Conservation (phyloP, 1,140 invertebrate species). For the Cherax quadricarinatus region DNA sequence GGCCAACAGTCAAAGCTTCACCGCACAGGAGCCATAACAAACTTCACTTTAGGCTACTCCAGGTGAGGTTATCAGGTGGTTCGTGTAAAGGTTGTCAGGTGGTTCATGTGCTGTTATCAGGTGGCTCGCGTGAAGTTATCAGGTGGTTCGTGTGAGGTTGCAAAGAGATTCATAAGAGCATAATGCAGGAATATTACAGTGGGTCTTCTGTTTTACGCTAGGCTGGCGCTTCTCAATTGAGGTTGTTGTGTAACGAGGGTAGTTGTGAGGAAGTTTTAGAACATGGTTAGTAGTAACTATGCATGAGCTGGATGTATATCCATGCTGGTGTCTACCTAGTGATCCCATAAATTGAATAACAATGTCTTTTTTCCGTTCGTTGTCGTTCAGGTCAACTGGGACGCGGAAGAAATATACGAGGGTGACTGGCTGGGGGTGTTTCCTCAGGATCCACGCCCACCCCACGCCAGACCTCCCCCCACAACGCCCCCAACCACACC, state of each 20-base stretch:
- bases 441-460: conserved; percentile 56
- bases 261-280: too few species aligned
- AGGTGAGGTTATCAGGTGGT: conserved; percentile 25
- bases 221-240: neutral
- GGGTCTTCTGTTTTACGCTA: neutral
- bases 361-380: too few species aligned
- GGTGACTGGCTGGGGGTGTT: conserved; percentile 73
- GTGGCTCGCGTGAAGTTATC: neutral
- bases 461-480: conserved; percentile 31
- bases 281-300: too few species aligned
- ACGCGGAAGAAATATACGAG: conserved; percentile 45
- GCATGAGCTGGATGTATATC: too few species aligned
- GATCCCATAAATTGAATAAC: too few species aligned
- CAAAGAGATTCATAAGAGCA: neutral
- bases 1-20: conserved; percentile 39
- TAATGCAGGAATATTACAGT: neutral
- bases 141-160: neutral
- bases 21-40: conserved; percentile 5
- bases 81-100: neutral
- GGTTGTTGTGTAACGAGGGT: neutral
- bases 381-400: conserved; percentile 54
- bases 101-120: too few species aligned
- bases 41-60: conserved; percentile 34
- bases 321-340: too few species aligned
- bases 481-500: neutral